Conservation (phyloP, 2,888 invertebrate genomes). For the Ditylenchus weischeri region DNA sequence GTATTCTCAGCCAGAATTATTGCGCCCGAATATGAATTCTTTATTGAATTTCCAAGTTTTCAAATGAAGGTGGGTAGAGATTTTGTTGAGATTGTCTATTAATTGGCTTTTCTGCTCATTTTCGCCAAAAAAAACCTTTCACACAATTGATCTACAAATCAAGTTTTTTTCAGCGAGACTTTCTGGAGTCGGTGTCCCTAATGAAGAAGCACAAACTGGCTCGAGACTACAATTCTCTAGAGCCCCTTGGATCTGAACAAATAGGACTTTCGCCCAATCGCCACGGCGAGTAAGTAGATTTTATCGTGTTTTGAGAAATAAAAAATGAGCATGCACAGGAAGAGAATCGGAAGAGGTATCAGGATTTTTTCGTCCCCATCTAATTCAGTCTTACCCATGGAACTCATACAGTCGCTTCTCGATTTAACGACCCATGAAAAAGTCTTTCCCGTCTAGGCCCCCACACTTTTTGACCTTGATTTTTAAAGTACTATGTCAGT, state of each 20-base stretch:
- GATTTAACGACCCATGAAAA: too few species aligned
- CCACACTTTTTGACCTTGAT: too few species aligned
- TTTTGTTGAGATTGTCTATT: too few species aligned
- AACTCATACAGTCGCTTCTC: too few species aligned
- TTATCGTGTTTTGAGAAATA: too few species aligned
- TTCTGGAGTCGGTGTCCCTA: neutral
- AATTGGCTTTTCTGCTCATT: neutral
- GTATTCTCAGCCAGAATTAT: slow-evolving; percentile 15
- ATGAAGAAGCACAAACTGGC: slow-evolving; percentile 11
- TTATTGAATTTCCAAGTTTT: slow-evolving; percentile 22
- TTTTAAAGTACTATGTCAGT: too few species aligned
- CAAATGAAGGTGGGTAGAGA: slow-evolving; percentile 17
- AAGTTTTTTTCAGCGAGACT: neutral
- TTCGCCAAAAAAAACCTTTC: neutral
- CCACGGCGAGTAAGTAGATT: slow-evolving; percentile 1
- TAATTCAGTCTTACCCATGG: too few species aligned
- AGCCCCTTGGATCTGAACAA: slow-evolving; percentile 8
- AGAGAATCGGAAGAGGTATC: too few species aligned
- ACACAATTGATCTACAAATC: neutral
- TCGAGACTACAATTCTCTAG: slow-evolving; percentile 10
- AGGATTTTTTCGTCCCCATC: too few species aligned
- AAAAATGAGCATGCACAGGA: too few species aligned
- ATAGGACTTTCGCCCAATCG: slow-evolving; percentile 12
- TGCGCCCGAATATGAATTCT: slow-evolving; percentile 26
- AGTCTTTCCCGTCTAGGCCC: too few species aligned